A percentile compares a stretch with the other conserved stretches of the same genome.
These are phyloP conservation scores for Chloropsis hardwickii DNA, from an alignment of 2,113 vertebrate species.

Conservation along the genomic window DNA sequence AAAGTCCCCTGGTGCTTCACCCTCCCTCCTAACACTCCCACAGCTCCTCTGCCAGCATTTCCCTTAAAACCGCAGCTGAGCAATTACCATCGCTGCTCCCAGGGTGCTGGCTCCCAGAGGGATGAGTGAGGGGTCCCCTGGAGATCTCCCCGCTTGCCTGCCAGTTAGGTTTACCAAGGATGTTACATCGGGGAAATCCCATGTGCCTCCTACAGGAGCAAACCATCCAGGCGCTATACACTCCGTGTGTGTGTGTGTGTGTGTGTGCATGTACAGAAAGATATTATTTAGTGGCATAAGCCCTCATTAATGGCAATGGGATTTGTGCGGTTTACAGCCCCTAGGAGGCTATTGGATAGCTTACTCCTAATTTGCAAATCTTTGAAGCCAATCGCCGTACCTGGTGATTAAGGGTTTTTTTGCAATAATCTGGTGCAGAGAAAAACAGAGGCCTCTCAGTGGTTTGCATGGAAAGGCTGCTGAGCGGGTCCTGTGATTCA, in stretches of 20 bases:
- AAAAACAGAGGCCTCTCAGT: conserved; percentile 34
- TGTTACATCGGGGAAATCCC: not conserved
- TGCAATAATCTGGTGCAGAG: not conserved
- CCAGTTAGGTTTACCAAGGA: not conserved
- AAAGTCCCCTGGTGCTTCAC: conserved; percentile 8
- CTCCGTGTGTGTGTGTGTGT: not conserved
- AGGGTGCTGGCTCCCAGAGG: not conserved
- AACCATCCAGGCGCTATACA: not conserved
- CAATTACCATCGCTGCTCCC: not conserved
- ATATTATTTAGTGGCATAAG: conserved; percentile 14
- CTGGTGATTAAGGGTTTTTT: conserved; percentile 50
- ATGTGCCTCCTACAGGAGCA: not conserved
- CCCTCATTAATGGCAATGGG: conserved; percentile 31
- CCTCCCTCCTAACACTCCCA: conserved; percentile 12
- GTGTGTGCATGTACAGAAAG: not conserved
- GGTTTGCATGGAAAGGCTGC: not conserved
- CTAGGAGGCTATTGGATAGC: conserved; percentile 37
- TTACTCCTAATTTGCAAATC: conserved; percentile 52
- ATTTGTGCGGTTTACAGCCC: not conserved
- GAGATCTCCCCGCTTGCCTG: not conserved
- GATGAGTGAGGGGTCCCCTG: not conserved
- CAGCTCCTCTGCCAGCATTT: conserved; percentile 24
- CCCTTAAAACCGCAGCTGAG: not conserved
- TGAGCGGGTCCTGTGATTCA: conserved; percentile 3
- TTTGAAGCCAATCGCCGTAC: not conserved